Evolutionary conservation across 2,113 vertebrate species (phyloP).

Genomic region (Malurus alboscapulatus): DNA sequence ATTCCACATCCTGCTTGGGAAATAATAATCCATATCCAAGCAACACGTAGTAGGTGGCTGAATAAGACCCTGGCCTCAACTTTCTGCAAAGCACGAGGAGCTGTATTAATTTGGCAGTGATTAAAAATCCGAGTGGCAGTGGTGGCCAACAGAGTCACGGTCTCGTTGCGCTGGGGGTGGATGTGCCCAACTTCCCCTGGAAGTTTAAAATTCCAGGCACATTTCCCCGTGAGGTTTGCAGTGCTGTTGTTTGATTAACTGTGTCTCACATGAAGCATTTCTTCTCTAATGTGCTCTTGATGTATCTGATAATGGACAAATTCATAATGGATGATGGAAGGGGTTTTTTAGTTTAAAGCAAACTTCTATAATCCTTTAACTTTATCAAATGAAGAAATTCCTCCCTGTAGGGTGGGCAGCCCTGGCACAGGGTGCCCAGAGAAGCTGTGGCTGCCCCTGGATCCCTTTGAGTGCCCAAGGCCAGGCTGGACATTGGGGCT

Average conservation of each 20-base stretch:
- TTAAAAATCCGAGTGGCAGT: not conserved
- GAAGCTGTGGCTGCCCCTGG: not conserved
- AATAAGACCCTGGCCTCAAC: not conserved
- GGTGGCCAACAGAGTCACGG: not conserved
- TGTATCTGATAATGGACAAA: not conserved
- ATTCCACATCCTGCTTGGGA: not conserved
- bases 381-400: not conserved
- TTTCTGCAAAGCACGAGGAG: not conserved
- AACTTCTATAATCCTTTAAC: not conserved
- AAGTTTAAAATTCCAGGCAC: not conserved
- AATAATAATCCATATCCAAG: not conserved
- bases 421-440: not conserved
- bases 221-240: fast-evolving
- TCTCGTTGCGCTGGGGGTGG: not conserved
- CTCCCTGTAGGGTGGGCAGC: not conserved
- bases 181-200: not conserved
- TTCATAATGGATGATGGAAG: not conserved
- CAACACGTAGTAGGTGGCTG: not conserved
- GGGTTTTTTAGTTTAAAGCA: not conserved
- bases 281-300: not conserved
- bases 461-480: not conserved
- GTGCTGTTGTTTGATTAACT: not conserved
- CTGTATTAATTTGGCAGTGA: not conserved
- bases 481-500: not conserved
- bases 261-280: not conserved